phyloP scores from a whole-genome alignment of 2,113 vertebrate species.

The Pionites leucogaster region DNA sequence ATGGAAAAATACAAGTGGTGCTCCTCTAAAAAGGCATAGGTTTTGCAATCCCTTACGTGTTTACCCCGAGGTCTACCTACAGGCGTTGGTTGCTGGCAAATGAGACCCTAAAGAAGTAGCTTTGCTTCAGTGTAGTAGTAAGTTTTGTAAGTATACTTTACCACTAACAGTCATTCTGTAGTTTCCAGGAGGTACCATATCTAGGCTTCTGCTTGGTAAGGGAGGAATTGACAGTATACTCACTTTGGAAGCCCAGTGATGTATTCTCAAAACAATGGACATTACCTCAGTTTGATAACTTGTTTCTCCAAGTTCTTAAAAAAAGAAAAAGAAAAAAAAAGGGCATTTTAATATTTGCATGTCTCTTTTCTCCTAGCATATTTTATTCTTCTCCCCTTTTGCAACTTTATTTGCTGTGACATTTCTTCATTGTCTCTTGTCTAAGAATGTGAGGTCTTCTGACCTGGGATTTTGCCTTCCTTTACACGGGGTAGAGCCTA shows the following conservation, averaged over 20 bases:
- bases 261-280: neutral
- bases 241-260: neutral
- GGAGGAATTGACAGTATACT: neutral
- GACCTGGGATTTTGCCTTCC: neutral
- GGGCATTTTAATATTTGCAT: neutral
- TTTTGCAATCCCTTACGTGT: accelerated
- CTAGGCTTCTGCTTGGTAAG: neutral
- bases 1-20: neutral
- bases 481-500: neutral
- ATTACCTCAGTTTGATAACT: neutral
- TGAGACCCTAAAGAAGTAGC: neutral
- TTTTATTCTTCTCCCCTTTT: neutral
- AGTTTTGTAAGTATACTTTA: neutral
- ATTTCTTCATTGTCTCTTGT: neutral
- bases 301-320: neutral
- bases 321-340: neutral
- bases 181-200: neutral
- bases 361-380: neutral
- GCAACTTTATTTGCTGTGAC: neutral
- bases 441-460: neutral
- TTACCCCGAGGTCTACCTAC: neutral
- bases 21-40: neutral
- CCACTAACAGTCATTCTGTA: neutral
- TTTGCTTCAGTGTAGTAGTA: neutral
- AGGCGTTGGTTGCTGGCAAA: neutral